Evolutionary conservation across 2,888 invertebrate genomes (phyloP), one percentile per base, ranked within the genome.

Genomic region (Dromius quadrimaculatus): DNA sequence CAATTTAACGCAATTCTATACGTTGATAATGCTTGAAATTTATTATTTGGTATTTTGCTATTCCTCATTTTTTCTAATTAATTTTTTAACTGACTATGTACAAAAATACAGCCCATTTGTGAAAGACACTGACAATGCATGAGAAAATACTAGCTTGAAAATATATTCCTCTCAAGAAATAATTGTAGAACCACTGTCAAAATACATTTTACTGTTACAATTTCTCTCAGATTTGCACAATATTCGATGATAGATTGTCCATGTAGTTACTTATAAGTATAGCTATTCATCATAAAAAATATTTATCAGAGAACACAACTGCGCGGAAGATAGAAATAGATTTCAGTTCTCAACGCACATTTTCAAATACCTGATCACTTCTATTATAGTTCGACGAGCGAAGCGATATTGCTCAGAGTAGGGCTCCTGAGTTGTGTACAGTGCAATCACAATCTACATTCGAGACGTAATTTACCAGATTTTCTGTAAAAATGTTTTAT

Each of bases 231-330:
- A 38, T 68, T 68, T 68, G 68, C 68, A 68, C 57, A 68, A 54
- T 59, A 59, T 68, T 68, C 68, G 68, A 68, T 68, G 68, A 68
- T 68, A 59, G 68, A 68, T 68, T 68, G 68, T 68, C 68, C 68
- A 57, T 59, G 57, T 68, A 59, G 32, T 62, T 68, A 59, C 59
- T 68, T 59, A 59, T 61, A 38, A 41, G 41, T 62, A 54, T 38
- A 64, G 50, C 20, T 50, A 66, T 65, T 65, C 65, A 65, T 68
- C 68, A 68, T 68, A 68, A 68, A 68, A 70, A 70, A 70, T 62
- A 70, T 70, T 43, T 36, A 34, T 34, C 62, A 47, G 62, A 36
- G 61, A 70, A 70, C 62, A 62, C 43, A 28, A 34, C 23, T 36
- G 47, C 61, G 70, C 23, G 9, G 45, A 68, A 45, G 36, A 9